Conservation (phyloP, 2,113 vertebrate species). For the Jaculus jaculus region DNA sequence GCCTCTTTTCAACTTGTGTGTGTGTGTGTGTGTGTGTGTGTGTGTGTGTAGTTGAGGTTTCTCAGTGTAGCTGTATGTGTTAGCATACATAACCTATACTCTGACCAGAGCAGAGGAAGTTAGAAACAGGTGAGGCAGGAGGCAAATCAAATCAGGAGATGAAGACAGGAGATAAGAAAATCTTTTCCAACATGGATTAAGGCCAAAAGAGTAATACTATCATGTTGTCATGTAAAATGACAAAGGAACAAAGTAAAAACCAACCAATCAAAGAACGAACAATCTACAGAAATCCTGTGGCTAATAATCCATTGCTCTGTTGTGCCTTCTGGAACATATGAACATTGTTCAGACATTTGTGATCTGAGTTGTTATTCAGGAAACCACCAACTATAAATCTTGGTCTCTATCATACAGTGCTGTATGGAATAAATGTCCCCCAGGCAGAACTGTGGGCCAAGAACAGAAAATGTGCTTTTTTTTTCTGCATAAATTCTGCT, state of each 20-base stretch:
- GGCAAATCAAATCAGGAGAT: background rate
- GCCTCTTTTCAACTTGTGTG: background rate
- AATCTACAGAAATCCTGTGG: background rate
- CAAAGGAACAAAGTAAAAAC: background rate
- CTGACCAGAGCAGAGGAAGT: background rate
- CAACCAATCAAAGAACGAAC: background rate
- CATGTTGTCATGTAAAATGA: slow-evolving; percentile 33
- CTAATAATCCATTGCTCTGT: background rate
- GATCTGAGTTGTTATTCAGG: slow-evolving; percentile 55
- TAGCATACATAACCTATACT: background rate
- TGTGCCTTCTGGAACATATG: slow-evolving; percentile 7
- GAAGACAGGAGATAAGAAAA: background rate
- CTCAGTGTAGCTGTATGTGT: background rate
- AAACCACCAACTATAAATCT: slow-evolving; percentile 69
- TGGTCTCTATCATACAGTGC: slow-evolving; percentile 21
- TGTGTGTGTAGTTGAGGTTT: background rate
- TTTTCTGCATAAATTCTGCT: background rate
- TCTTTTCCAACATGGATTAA: background rate
- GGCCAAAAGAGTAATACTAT: background rate
- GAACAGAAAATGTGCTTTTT: slow-evolving; percentile 28
- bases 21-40: background rate
- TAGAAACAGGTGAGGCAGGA: background rate
- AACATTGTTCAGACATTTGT: slow-evolving; percentile 39
- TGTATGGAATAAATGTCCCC: slow-evolving; percentile 23
- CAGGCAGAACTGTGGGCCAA: slow-evolving; percentile 30